Conservation (phyloP, 2,113 vertebrate genomes). For the Eupsittula cactorum region DNA sequence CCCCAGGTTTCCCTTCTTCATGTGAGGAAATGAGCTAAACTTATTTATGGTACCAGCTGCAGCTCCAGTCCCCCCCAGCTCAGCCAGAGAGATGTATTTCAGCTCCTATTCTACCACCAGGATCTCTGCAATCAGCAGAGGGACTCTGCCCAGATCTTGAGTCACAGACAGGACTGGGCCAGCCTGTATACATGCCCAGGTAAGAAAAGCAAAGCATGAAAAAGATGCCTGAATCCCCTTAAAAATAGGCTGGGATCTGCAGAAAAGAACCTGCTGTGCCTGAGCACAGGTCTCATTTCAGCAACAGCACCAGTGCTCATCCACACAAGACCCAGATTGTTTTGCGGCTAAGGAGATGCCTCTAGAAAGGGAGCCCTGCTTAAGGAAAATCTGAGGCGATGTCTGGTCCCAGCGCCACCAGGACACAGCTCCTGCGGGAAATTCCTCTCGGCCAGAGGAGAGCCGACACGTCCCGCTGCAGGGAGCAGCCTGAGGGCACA, state of each 20-base stretch:
- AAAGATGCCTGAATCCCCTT: not conserved
- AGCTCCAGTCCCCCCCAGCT: not conserved
- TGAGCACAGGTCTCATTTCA: not conserved
- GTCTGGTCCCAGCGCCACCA: not conserved
- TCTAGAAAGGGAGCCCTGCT: not conserved
- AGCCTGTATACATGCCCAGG: not conserved
- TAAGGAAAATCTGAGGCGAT: not conserved
- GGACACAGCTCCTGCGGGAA: not conserved
- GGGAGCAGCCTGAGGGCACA: not conserved
- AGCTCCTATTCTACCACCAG: not conserved
- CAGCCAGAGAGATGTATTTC: not conserved
- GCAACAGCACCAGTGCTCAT: not conserved
- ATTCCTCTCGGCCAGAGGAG: not conserved
- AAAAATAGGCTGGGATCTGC: not conserved
- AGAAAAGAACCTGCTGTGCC: not conserved
- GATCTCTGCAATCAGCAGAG: not conserved
- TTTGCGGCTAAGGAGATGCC: not conserved
- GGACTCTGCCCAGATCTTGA: not conserved
- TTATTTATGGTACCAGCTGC: not conserved
- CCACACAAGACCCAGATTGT: not conserved
- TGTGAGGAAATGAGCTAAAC: not conserved
- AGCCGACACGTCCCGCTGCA: not conserved
- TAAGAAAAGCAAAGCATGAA: not conserved
- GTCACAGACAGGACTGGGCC: not conserved
- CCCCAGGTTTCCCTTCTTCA: not conserved